Conservation (phyloP, 2,797 vertebrate genomes). For the Rousettus madagascariensis region DNA sequence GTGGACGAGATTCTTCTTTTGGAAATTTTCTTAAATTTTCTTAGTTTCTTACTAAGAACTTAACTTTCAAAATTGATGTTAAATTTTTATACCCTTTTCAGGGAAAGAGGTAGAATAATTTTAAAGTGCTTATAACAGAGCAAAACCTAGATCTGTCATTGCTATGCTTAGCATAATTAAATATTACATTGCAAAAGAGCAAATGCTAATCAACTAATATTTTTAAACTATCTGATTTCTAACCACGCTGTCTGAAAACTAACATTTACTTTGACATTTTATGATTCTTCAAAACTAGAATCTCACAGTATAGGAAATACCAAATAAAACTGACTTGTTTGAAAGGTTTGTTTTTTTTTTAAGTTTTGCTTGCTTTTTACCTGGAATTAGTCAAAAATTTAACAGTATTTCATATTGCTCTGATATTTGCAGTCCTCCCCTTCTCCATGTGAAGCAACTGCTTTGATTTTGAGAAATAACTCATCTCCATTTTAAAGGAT, state of each 20-base stretch:
- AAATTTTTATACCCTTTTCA: slow-evolving; percentile 36
- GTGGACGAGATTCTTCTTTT: slow-evolving; percentile 34
- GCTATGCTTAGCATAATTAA: slow-evolving; percentile 27
- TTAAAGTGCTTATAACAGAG: slow-evolving; percentile 40
- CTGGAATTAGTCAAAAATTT: slow-evolving; percentile 32
- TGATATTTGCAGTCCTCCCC: background rate
- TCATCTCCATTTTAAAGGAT: slow-evolving; percentile 18
- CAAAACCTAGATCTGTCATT: slow-evolving; percentile 38
- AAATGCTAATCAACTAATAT: slow-evolving; percentile 31
- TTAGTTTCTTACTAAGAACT: background rate
- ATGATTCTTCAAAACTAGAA: slow-evolving; percentile 29
- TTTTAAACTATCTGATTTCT: slow-evolving; percentile 35
- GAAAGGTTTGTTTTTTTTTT: slow-evolving; percentile 35
- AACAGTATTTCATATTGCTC: slow-evolving; percentile 16
- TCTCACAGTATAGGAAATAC: background rate
- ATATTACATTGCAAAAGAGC: slow-evolving; percentile 34
- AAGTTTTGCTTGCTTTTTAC: background rate
- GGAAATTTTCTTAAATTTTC: slow-evolving; percentile 45
- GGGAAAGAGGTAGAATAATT: slow-evolving; percentile 12
- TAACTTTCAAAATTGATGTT: slow-evolving; percentile 37
- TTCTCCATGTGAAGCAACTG: background rate
- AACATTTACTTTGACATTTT: slow-evolving; percentile 50
- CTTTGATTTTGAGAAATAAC: slow-evolving; percentile 53
- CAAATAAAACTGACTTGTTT: slow-evolving; percentile 47
- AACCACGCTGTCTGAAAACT: slow-evolving; percentile 27